Evolutionary conservation across 2,113 vertebrate species (phyloP), one percentile per base, ranked within the genome.

Genomic region (Panurus biarmicus): DNA sequence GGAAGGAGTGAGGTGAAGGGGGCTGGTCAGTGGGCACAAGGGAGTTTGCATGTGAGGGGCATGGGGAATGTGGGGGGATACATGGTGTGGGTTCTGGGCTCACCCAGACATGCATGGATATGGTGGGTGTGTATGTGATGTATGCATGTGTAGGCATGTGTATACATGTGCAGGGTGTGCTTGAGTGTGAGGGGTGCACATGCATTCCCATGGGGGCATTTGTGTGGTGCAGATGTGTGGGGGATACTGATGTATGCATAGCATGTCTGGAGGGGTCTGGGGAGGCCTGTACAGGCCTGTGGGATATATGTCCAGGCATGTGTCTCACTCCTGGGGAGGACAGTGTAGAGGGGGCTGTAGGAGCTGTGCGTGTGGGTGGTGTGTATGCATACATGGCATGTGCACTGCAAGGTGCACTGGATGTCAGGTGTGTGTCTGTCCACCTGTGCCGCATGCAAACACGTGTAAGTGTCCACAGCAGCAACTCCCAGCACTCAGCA

Each of bases 371-470:
- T 3, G 16, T 5, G 17, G 13, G 58, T 35, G 35, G 7, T 15
- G n/a, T 23, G 48, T 44, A n/a, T 58, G 45, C 26, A 47, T 20
- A 15, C 1, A 0, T 8, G 12, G 53, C 8, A 14, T 6, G 28
- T 4, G 5, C 79, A 6, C 54, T 18, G 26, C 50, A 50, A 70
- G n/a, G 56, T 38, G 36, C n/a, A 1, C 1, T 3, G 0, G 1
- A 16, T 60, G 75, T 16, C 54, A 53, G 44, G 44, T 3, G 13
- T 38, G 28, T 45, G n/a, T 58, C 80, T 6, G 1, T 25, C 50
- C 35, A 40, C 48, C 33, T 5, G 44, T 2, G 0, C 31, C 4
- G 4, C 48, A 50, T 0, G 0, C 17, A 26, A 4, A 42, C 42
- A 22, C 0, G 0, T 50, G 31, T 7, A 2, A 14, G 38, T 26